phyloP scores from a whole-genome alignment of 2,797 vertebrate genomes.

The Pangasius macronema region DNA sequence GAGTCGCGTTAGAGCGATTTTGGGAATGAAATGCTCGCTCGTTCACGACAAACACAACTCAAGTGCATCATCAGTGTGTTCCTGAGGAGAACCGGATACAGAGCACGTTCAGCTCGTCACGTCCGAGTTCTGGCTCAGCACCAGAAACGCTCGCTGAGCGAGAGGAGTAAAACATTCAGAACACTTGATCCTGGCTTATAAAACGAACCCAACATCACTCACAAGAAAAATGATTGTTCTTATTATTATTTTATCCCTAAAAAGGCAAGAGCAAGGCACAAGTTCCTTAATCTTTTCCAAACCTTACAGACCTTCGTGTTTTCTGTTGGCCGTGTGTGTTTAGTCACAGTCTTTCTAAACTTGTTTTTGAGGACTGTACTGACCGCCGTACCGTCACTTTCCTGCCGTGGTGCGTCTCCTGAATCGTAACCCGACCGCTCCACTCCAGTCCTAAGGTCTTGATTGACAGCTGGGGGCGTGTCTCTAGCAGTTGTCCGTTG shows the following conservation, averaged over 20 bases:
- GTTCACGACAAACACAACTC: background rate
- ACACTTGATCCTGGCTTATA: background rate
- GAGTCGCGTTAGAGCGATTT: conserved; percentile 10
- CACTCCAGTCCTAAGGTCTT: conserved; percentile 52
- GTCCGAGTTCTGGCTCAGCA: background rate
- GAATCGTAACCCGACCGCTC: conserved; percentile 65
- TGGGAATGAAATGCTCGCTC: background rate
- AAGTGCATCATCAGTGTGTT: background rate
- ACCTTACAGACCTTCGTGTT: background rate
- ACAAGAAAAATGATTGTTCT: background rate
- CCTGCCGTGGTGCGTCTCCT: conserved; percentile 78
- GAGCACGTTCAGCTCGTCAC: background rate
- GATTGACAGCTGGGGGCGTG: conserved; percentile 69
- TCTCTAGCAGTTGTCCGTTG: conserved; percentile 70
- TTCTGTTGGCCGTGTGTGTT: background rate
- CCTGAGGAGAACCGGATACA: background rate
- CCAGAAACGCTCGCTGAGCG: background rate
- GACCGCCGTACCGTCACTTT: conserved; percentile 78
- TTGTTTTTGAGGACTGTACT: background rate
- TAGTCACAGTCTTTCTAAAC: background rate
- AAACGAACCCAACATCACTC: background rate
- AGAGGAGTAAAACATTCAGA: background rate
- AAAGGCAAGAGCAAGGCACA: background rate
- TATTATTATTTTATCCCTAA: background rate
- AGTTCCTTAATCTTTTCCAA: too few species aligned